Evolutionary conservation across 2,888 invertebrate genomes (phyloP), one percentile per base, ranked within the genome.

Genomic region (Eristalis pertinax): DNA sequence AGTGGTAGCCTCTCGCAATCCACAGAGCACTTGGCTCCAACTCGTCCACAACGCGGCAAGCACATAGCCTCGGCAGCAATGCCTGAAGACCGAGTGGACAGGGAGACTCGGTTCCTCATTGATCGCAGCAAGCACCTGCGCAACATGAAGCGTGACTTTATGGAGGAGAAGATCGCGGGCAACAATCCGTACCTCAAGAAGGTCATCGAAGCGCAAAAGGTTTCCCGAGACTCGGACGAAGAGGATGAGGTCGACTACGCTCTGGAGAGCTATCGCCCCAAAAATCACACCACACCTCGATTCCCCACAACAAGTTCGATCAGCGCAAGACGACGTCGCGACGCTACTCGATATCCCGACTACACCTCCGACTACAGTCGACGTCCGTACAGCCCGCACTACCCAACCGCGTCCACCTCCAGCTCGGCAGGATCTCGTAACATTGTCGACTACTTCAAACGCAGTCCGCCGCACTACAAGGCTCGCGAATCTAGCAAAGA

Each of bases 151-250:
- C 89, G 92, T 26, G 93, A 93, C 3, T 93, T 93, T 86, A 92
- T 93, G 60, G 92, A 93, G 72, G 93, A 93, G 35, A 92, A 92
- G 38, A 92, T 92, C 0, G 92, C 90, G 13, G 93, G 92, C 26
- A 91, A 92, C 2, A 93, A 93, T 91, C 93, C 93, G 4, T 93
- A 93, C 62, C 91, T 93, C 88, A 91, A 91, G 22, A 91, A 92
- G 63, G 91, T 92, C 10, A 90, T 92, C 15, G 90, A 90, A 29
- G 90, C 90, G 26, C 91, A 90, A 41, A 89, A 89, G 50, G 62
- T 79, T 22, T 80, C 89, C 7, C 78, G 84, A 5, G 83, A 84
- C 5, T 70, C 76, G 4, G 69, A 80, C 1, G 69, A 79, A 69
- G 68, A 81, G 24, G 84, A 90, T 1, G 88, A 84, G 29, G 89